phyloP scores from a whole-genome alignment of 2,113 vertebrate genomes.

The Podilymbus podiceps region DNA sequence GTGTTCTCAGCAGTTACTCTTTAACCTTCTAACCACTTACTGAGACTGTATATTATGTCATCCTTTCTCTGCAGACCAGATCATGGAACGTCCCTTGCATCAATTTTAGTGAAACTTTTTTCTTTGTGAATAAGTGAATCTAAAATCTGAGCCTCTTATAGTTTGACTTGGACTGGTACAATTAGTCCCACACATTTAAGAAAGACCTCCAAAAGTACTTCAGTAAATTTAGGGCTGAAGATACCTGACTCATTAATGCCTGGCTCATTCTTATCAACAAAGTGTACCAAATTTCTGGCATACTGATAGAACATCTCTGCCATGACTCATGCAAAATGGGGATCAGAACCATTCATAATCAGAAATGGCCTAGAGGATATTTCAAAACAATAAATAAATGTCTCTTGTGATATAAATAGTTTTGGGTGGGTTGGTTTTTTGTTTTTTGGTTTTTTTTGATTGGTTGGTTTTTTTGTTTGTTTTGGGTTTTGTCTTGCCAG shows the following conservation, averaged over 20 bases:
- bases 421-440: background rate
- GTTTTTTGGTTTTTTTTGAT: background rate
- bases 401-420: background rate
- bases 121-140: background rate
- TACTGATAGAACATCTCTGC: constrained; percentile 20
- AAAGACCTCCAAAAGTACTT: background rate
- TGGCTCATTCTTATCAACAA: constrained; percentile 3
- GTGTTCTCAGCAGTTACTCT: background rate
- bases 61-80: background rate
- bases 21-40: background rate
- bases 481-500: background rate
- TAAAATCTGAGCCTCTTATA: background rate
- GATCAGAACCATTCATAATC: background rate
- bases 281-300: background rate
- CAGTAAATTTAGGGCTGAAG: background rate
- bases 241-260: constrained; percentile 10
- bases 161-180: background rate
- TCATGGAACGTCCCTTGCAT: background rate
- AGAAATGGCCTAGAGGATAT: background rate
- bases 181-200: background rate
- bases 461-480: background rate
- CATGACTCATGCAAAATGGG: constrained; percentile 23
- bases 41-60: background rate
- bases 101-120: background rate
- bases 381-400: constrained; percentile 11